These are phyloP conservation scores for Philotrypesis tridentata DNA, from an alignment of 1,140 invertebrate genomes.

Conservation along the genomic window DNA sequence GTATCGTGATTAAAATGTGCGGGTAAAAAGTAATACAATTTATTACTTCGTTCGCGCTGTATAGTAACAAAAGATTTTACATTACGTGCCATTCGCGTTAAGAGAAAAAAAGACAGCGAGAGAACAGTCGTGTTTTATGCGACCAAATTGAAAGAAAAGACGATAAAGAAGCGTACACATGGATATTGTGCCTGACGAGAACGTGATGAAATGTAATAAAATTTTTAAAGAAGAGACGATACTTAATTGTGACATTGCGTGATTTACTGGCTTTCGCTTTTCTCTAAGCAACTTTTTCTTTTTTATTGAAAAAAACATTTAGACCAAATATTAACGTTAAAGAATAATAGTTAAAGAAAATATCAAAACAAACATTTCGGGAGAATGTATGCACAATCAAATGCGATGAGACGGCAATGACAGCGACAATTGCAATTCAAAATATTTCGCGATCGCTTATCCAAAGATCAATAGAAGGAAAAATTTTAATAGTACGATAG, in stretches of 20 bases:
- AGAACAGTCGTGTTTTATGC: neutral
- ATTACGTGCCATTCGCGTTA: neutral
- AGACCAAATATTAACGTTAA: neutral
- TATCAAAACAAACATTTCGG: too few relatives aligned
- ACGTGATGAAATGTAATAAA: slow-evolving; percentile 32
- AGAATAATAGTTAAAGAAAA: neutral
- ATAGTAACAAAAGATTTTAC: neutral
- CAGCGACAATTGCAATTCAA: neutral
- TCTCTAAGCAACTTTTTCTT: neutral
- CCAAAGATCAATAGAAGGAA: neutral
- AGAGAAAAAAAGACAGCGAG: too few relatives aligned
- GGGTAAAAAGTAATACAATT: neutral
- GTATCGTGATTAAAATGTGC: neutral
- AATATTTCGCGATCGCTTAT: neutral
- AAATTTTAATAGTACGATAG: too few relatives aligned
- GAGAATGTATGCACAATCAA: neutral
- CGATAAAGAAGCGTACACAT: slow-evolving; percentile 10
- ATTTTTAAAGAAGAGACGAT: slow-evolving; percentile 24
- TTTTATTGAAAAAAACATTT: neutral
- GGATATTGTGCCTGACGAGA: neutral
- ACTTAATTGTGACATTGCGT: slow-evolving; percentile 1
- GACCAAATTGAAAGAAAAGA: neutral
- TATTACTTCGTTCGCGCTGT: neutral
- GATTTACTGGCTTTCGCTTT: neutral
- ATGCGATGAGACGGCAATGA: neutral